Evolutionary conservation across 2,113 vertebrate species (phyloP), one percentile per base, ranked within the genome.

Genomic region (Syngnathus typhle): DNA sequence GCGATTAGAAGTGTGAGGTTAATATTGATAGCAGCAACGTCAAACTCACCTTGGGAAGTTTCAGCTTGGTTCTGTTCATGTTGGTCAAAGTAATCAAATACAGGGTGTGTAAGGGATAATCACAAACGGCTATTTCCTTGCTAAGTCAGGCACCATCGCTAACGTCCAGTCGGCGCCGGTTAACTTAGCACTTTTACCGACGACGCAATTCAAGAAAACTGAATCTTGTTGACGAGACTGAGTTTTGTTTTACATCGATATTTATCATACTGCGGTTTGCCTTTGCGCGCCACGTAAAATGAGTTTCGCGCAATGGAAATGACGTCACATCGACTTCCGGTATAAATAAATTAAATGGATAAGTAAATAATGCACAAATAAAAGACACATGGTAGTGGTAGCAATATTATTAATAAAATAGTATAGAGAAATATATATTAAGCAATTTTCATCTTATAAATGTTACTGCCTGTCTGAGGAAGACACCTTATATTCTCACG

Each of bases 231-330:
- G 0, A 6, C 6, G 13, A 6, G 0, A 49, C 1, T 19, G 6
- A 49, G 58, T 51, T 1, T 4, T 27, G 3, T 19, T 7, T 7
- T 7, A 2, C 0, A 7, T 0, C 7, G 8, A 0, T 60, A 1
- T 5, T 18, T 1, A 1, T 1, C 1, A 6, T 32, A 4, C 44
- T 21, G 8, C 0, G 19, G n/a, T 12, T 27, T n/a, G 39, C 32
- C 66, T 65, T 1, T 1, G 1, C 19, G 80, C 83, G 84, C 85
- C 68, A 82, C 77, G 65, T 13, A 11, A 0, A 69, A 75, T 46
- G 9, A 58, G n/a, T 0, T 84, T 87, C 79, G 77, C 83, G 64
- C 60, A 81, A 77, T 73, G 88, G 85, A 87, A 82, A 8, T 80
- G 11, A 75, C 78, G 3, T 75, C 38, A 10, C 0, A 0, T 0